phyloP scores from a whole-genome alignment of 2,113 vertebrate species.

The Montifringilla adamsi region DNA sequence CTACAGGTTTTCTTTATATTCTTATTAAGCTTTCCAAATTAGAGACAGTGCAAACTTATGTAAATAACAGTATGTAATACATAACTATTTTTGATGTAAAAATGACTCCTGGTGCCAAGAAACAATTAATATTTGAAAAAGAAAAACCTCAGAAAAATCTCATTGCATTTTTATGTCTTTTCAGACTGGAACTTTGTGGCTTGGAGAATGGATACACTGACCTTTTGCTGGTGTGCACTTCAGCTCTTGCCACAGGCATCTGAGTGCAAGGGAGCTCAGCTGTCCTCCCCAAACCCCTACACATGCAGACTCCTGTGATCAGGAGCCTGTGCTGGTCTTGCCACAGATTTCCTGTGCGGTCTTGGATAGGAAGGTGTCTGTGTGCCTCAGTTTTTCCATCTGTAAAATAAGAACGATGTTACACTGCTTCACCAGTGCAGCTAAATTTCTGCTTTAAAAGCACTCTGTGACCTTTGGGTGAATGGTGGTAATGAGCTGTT shows the following conservation, averaged over 20 bases:
- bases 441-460: constrained; percentile 47
- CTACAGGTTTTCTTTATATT: not conserved
- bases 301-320: not conserved
- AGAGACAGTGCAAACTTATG: not conserved
- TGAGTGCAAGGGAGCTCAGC: not conserved
- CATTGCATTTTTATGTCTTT: not conserved
- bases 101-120: not conserved
- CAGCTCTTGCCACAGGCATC: not conserved
- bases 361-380: constrained; percentile 47
- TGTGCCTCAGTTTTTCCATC: constrained; percentile 54
- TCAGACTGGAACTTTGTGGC: not conserved
- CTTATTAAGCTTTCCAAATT: not conserved
- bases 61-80: not conserved
- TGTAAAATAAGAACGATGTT: constrained; percentile 37
- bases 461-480: constrained; percentile 42
- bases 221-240: not conserved
- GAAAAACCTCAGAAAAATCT: not conserved
- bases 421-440: not conserved
- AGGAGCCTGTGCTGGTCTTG: constrained; percentile 8
- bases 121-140: not conserved
- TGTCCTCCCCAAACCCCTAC: not conserved
- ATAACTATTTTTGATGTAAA: not conserved
- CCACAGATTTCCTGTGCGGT: constrained; percentile 52
- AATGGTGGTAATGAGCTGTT: constrained; percentile 53
- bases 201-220: not conserved